phyloP scores from a whole-genome alignment of 2,113 vertebrate species.

The Rhabdornis inornatus region DNA sequence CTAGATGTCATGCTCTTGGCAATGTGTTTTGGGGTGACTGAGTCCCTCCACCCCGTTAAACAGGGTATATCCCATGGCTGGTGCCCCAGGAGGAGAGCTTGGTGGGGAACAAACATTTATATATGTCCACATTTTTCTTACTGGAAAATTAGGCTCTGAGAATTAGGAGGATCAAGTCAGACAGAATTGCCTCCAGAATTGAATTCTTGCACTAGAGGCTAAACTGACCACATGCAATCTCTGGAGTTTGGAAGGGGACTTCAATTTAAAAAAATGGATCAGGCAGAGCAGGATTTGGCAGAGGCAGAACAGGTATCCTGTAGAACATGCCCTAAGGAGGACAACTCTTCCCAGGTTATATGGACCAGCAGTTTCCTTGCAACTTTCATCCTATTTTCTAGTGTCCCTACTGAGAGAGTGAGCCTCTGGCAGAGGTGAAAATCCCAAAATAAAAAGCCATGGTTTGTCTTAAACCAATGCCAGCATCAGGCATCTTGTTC shows the following conservation, averaged over 20 bases:
- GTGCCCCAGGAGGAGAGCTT: not conserved
- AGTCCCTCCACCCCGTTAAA: rapidly evolving
- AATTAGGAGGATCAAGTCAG: not conserved
- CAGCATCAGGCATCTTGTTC: not conserved
- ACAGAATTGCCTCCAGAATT: not conserved
- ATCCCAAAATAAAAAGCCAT: not conserved
- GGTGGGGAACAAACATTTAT: not conserved
- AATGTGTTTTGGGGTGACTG: not conserved
- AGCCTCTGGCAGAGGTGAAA: not conserved
- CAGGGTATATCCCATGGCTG: not conserved
- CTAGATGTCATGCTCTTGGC: not conserved
- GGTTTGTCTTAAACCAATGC: not conserved
- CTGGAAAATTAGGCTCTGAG: not conserved
- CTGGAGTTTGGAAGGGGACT: not conserved
- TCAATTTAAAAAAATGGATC: not conserved
- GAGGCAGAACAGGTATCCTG: not conserved
- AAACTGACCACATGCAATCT: not conserved
- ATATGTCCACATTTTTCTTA: not conserved
- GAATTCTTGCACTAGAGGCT: not conserved
- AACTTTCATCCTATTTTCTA: not conserved
- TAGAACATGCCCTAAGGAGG: not conserved
- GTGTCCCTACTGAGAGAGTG: not conserved
- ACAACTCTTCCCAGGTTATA: not conserved
- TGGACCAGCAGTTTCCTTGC: not conserved
- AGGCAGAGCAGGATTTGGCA: not conserved